Base-by-base conservation (phyloP, 1,140 invertebrate species). In the Drosophila elegans region DNA sequence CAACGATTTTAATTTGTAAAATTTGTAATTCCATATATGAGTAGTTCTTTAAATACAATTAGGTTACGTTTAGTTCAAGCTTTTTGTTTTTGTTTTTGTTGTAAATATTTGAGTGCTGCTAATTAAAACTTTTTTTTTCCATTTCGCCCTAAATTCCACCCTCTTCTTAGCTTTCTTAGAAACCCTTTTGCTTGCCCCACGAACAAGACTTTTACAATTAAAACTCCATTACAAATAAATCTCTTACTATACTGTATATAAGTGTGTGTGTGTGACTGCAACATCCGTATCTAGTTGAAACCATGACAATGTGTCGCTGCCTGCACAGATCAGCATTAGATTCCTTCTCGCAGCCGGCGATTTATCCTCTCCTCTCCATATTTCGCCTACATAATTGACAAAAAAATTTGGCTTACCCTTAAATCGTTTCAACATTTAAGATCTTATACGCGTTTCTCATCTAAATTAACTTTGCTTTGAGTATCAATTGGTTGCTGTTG, bases 361-460 rank as follows among this genome's bases (percentile, higher is more conserved):
- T 34, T 32, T 49, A n/a, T 74, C 32, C 53, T 59, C 45, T 32
- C 39, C 9, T 57, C 21, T 59, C 38, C 55, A 21, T 10, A 9
- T 11, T 34, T 42, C 71, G 39, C 55, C 61, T 78, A 72, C n/a
- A 51, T 88, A 89, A 89, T 89, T 89, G 84, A 89, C 84, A 89
- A 89, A 75, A 78, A 62, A 84, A 80, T 89, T 89, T 89, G 84
- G 84, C 85, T 88, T 89, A 89, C 84, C 84, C 88, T 89, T 74
- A 89, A 80, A 64, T 74, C 51, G 74, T 78, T 78, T 85, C 74
- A 75, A 86, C 75, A 80, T 79, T 83, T 63, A 84, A 78, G 66
- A 74, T 61, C 78, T 77, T 69, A 56, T 69, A 66, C 63, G 52
- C 41, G 53, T 78, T 52, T 67, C 16, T 57, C 53, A 25, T 63